phyloP scores from a whole-genome alignment of 92 coral and sea anemone species.

The Nematostella vectensis region DNA sequence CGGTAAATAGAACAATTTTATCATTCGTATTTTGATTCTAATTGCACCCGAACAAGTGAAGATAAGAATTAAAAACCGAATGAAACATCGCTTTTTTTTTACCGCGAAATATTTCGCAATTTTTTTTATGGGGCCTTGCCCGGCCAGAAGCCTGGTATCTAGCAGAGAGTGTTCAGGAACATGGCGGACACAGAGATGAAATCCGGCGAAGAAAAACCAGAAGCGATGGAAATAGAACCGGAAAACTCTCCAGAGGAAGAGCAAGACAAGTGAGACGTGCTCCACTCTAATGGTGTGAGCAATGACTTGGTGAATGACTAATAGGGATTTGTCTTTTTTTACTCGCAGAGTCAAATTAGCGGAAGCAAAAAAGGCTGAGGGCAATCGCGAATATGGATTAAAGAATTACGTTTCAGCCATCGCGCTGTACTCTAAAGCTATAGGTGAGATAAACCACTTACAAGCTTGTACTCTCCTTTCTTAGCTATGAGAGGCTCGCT shows the following conservation, averaged over 20 bases:
- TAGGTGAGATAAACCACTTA: slow-evolving; percentile 43
- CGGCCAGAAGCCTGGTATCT: too few relatives aligned
- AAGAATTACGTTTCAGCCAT: slow-evolving; percentile 67
- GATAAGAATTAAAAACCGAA: too few relatives aligned
- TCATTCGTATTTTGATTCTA: too few relatives aligned
- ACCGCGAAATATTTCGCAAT: background rate
- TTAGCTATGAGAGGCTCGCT: background rate
- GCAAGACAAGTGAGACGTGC: slow-evolving; percentile 33
- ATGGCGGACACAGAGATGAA: slow-evolving; percentile 6
- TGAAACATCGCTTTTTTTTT: too few relatives aligned
- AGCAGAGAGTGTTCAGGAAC: background rate
- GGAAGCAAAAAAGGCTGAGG: slow-evolving; percentile 85
- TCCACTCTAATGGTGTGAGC: too few relatives aligned
- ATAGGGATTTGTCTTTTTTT: too few relatives aligned
- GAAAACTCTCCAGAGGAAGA: slow-evolving; percentile 10
- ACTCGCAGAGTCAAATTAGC: slow-evolving; percentile 56
- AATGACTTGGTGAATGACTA: too few relatives aligned
- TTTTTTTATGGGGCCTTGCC: too few relatives aligned
- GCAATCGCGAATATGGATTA: slow-evolving; percentile 69
- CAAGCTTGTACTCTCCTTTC: too few relatives aligned
- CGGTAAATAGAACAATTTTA: too few relatives aligned
- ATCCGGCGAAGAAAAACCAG: slow-evolving; percentile 7
- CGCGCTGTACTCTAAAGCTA: slow-evolving; percentile 81
- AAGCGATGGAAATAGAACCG: slow-evolving; percentile 50
- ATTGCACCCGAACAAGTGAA: too few relatives aligned